Base-by-base conservation (phyloP, 35 echinoderm and acorn worm species). In the Apostichopus californicus region DNA sequence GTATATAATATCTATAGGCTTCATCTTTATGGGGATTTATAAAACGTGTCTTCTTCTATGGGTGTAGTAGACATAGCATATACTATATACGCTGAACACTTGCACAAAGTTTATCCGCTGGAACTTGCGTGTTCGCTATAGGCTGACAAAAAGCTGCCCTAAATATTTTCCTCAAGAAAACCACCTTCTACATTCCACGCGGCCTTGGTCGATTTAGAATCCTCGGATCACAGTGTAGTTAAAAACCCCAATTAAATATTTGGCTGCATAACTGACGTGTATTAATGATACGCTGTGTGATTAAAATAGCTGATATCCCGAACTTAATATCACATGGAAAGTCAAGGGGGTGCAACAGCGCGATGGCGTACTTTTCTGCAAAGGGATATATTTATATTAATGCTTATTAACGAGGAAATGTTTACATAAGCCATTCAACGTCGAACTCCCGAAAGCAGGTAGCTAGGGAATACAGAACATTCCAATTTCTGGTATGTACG, bases 371-470 rank as follows among this genome's bases (percentile, higher is more conserved):
- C 55, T 85, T 85, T 58, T 85, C 55, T 59, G 15, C 55, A 56
- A 59, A 85, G 81, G 15, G 14, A 85, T 85, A 25, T 85, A 85
- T 85, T 57, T 85, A 23, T 56, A 23, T 58, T 58, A 85, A 59
- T 59, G 54, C 54, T 85, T 59, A 85, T 58, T 85, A 83, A 85
- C 55, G 18, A 55, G 81, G 71, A 75, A 85, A 85, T 85, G 81
- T 85, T 85, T 85, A 85, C 81, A 85, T 85, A 85, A 85, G 15
- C 80, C 80, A 83, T 83, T 83, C 10, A 83, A 83, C 80, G 80
- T 83, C 54, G 24, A 13, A 58, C 81, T n/a, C 26, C 12, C 78
- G 78, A 59, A 56, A 85, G 20, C 8, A 25, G 54, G 81, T 25
- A 54, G 55, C 54, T 56, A 85, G 57, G 55, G 22, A 85, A 83